Evolutionary conservation across 2,888 invertebrate species (phyloP).

Genomic region (Drosophila antonietae): DNA sequence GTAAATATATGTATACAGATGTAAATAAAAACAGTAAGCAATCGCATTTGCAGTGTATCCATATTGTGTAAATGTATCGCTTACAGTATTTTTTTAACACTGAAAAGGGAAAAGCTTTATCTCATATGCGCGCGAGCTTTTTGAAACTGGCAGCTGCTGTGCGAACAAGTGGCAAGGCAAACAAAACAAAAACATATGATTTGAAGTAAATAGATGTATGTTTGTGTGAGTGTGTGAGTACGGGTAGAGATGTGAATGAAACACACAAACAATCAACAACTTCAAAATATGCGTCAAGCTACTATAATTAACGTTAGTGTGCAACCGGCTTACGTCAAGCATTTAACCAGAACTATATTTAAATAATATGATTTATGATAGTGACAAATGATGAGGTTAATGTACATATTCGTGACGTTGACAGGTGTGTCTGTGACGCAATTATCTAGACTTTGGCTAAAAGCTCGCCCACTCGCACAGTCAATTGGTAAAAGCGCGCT

Average conservation of each 20-base stretch:
- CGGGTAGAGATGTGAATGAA: conserved; percentile 24
- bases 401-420: conserved; percentile 20
- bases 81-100: conserved; percentile 41
- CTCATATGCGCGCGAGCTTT: conserved; percentile 19
- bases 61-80: not conserved
- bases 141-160: conserved; percentile 40
- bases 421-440: conserved; percentile 22
- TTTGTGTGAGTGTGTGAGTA: conserved; percentile 8
- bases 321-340: conserved; percentile 13
- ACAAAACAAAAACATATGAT: conserved; percentile 70
- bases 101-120: conserved; percentile 14
- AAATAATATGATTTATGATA: conserved; percentile 17
- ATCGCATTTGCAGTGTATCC: conserved; percentile 13
- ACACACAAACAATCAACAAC: conserved; percentile 4
- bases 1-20: not conserved
- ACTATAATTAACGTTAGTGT: conserved; percentile 9
- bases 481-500: conserved; percentile 13
- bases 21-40: not conserved
- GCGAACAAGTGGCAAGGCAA: conserved; percentile 69
- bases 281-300: conserved; percentile 9
- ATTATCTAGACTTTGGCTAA: conserved; percentile 11
- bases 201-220: conserved; percentile 14
- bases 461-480: conserved; percentile 16
- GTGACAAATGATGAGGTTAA: not conserved
- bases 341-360: conserved; percentile 3